phyloP scores from a whole-genome alignment of 2,888 invertebrate genomes.

The Cylindroiulus punctatus region DNA sequence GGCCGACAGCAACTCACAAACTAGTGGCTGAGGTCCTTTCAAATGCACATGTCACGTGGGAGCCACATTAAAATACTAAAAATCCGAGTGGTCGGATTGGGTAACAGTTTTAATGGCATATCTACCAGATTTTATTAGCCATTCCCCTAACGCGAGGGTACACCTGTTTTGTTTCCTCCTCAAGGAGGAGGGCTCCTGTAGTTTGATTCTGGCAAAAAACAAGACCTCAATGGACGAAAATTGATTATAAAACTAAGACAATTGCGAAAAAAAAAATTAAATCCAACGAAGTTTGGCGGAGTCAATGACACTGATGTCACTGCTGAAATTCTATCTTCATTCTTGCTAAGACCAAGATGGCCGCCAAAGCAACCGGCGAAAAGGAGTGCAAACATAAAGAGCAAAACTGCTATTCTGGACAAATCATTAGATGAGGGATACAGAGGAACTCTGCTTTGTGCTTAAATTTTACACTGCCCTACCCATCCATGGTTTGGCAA shows the following conservation, averaged over 20 bases:
- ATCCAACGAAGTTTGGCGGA: too few species aligned
- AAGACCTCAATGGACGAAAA: not conserved
- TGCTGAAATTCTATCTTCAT: not conserved
- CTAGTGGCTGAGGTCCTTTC: not conserved
- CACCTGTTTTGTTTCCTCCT: conserved; percentile 23
- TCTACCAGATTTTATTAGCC: not conserved
- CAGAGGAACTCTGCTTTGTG: conserved; percentile 9
- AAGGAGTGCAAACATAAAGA: conserved; percentile 14
- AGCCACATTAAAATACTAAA: not conserved
- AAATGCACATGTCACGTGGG: not conserved
- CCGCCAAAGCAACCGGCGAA: not conserved
- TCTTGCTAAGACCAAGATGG: not conserved
- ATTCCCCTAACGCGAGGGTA: not conserved
- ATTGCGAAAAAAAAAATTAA: too few species aligned
- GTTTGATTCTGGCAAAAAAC: not conserved
- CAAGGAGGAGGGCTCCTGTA: not conserved
- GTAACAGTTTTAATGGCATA: conserved; percentile 8
- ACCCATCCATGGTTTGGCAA: conserved; percentile 36
- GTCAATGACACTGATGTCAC: not conserved
- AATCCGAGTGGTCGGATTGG: conserved; percentile 29
- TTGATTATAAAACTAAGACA: too few species aligned
- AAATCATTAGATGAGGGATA: not conserved
- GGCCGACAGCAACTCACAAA: not conserved
- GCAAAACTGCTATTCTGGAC: conserved; percentile 39
- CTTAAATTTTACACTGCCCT: conserved; percentile 36